These are phyloP conservation scores for Spatulosminthurus flaviceps DNA, from an alignment of 2,888 invertebrate genomes.

Conservation along the genomic window DNA sequence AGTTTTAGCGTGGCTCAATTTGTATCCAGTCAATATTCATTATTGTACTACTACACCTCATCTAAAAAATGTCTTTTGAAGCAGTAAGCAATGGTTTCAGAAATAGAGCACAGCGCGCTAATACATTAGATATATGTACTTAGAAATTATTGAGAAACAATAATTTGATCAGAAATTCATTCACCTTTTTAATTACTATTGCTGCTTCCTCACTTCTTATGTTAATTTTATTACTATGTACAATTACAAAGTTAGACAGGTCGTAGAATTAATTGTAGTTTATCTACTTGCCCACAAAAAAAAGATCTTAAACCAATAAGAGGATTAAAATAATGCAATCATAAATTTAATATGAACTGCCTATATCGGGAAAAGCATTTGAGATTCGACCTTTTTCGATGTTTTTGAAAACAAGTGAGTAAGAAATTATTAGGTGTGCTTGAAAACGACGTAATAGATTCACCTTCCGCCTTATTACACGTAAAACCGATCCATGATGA, in stretches of 20 bases:
- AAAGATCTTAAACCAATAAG: too few species aligned
- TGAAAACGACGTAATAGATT: neutral
- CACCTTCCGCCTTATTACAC: neutral
- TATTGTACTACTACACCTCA: slow-evolving; percentile 11
- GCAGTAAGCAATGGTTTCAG: neutral
- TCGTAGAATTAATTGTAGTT: too few species aligned
- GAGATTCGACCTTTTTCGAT: too few species aligned
- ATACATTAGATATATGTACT: neutral
- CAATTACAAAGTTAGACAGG: too few species aligned
- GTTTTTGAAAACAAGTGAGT: neutral
- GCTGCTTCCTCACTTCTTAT: too few species aligned
- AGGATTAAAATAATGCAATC: too few species aligned
- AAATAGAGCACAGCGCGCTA: neutral
- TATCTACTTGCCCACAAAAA: too few species aligned
- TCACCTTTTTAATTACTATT: neutral
- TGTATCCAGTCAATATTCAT: neutral
- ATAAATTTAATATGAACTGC: too few species aligned
- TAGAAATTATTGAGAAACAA: neutral
- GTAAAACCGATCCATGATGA: neutral
- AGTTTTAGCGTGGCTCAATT: slow-evolving; percentile 22
- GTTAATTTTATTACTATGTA: too few species aligned
- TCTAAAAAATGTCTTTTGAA: neutral
- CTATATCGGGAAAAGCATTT: too few species aligned
- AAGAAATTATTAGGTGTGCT: too few species aligned
- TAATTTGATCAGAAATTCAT: too few species aligned